Base-by-base conservation (phyloP, 2,113 vertebrate species). In the Lethenteron camtschaticum region DNA sequence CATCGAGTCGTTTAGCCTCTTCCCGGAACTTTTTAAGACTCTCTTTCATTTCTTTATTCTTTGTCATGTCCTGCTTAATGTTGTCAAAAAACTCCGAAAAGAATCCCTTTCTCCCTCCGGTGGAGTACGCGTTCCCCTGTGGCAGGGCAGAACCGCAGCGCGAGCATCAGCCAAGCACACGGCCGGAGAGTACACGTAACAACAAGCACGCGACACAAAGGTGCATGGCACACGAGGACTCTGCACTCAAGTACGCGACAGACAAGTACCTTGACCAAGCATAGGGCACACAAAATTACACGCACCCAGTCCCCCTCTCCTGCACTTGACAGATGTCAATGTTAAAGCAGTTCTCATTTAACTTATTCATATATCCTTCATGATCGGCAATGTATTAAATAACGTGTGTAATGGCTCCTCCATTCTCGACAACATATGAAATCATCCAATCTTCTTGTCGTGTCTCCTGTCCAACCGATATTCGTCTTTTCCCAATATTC, bases 11-110 rank as follows among this genome's bases (percentile, higher is more conserved):
- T 70, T 85, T 86, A 2, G 92, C 90, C 69, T 96, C 90, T 0
- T 92, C 90, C 0, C 92, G 79, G 72, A 99, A 99, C 71, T 90
- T 96, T 74, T 86, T 84, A 2, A 99, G 92, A 73, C 81, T 96
- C 71, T 96, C 90, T 76, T 86, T 94, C 90, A 99, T 96, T 77
- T 99, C 92, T 58, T 94, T 94, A 80, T 88, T 95, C 73, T 94
- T 96, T 18, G 81, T 83, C 2, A 99, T 74, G 56, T 99, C 94
- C 75, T 95, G 90, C 41, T 90, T 96, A 70, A 99, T 78, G 73
- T 82, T 90, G 73, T 99, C 87, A 71, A 99, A 71, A 57, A 99
- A 84, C 10, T 87, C 90, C 0, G 88, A 87, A 4, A 99, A 78
- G 71, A 99, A 96, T 2, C 91, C 89, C 70, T 86, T 94, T 68